A percentile compares a stretch with the other conserved stretches of the same genome.
These are phyloP conservation scores for Archocentrus centrarchus DNA, from an alignment of 2,113 vertebrate genomes.

Conservation along the genomic window DNA sequence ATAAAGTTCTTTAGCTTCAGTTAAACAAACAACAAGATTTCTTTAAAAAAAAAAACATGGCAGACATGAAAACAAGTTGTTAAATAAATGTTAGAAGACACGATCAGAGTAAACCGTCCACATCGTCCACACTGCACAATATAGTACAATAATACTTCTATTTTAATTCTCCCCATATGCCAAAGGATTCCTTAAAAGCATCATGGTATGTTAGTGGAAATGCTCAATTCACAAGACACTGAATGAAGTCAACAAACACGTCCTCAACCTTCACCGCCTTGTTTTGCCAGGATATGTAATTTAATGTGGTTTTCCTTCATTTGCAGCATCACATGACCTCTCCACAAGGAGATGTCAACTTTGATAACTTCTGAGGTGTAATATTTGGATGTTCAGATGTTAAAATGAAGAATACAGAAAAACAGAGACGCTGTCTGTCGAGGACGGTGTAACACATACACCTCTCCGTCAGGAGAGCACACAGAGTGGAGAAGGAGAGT, in stretches of 20 bases:
- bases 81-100: conserved; percentile 32
- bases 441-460: conserved; percentile 49
- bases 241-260: conserved; percentile 36
- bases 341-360: background rate
- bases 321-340: background rate
- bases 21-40: conserved; percentile 15
- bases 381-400: background rate
- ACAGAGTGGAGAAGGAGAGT: conserved; percentile 26
- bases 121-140: background rate
- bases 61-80: background rate
- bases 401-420: background rate
- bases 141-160: background rate
- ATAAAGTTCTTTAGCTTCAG: background rate
- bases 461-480: conserved; percentile 68
- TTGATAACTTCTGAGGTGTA: background rate
- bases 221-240: conserved; percentile 34
- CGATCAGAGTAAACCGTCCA: background rate
- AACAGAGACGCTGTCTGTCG: conserved; percentile 25
- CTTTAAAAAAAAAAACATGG: background rate
- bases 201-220: conserved; percentile 59
- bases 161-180: background rate
- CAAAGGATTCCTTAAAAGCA: background rate
- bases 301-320: background rate
- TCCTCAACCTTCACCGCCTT: conserved; percentile 53
- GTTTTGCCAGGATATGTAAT: background rate